Conservation (phyloP, 2,797 vertebrate genomes). For the Monodelphis domestica region DNA sequence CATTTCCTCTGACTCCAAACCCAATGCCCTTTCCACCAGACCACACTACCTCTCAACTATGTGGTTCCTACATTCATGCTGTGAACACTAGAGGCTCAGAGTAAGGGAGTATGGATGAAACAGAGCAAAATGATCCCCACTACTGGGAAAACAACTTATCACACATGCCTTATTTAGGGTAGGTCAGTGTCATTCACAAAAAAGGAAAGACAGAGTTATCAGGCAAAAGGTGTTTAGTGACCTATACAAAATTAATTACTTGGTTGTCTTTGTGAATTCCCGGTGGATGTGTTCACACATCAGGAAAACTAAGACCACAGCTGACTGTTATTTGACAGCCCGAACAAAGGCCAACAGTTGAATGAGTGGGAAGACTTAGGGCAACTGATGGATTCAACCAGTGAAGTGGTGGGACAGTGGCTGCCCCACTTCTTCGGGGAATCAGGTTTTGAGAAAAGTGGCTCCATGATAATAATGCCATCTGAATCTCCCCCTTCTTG, state of each 20-base stretch:
- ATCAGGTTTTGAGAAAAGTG: rapidly evolving
- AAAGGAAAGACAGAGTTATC: not conserved
- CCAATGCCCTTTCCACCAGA: not conserved
- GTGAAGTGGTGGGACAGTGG: not conserved
- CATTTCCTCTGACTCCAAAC: not conserved
- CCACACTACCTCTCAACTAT: not conserved
- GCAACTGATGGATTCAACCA: rapidly evolving
- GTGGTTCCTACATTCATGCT: not conserved
- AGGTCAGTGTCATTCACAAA: not conserved
- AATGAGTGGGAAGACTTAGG: rapidly evolving
- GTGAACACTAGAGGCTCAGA: not conserved
- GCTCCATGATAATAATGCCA: rapidly evolving
- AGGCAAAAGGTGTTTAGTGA: conserved; percentile 27
- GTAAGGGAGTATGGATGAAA: rapidly evolving
- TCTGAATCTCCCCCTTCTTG: not conserved
- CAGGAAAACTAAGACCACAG: not conserved
- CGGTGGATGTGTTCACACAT: not conserved
- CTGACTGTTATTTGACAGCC: not conserved
- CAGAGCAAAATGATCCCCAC: not conserved
- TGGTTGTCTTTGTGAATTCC: not conserved
- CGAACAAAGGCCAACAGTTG: not conserved
- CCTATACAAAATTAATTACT: conserved; percentile 21
- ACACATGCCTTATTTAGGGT: rapidly evolving
- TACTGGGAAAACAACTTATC: not conserved
- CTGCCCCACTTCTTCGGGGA: not conserved